Base-by-base conservation (phyloP, 1,140 invertebrate genomes). In the Aphelenchoides besseyi region DNA sequence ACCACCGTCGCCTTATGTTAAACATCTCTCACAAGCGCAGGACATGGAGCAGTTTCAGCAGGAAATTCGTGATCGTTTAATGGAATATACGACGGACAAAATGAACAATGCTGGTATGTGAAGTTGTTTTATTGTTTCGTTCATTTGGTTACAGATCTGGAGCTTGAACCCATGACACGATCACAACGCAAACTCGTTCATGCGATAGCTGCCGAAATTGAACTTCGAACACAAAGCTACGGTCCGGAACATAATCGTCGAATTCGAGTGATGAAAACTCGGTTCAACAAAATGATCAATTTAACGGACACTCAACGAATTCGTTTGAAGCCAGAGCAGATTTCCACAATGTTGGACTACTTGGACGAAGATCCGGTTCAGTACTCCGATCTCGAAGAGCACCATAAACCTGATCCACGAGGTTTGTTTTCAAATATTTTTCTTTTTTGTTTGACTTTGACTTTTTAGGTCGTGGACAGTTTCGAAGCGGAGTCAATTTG, bases 241-340 rank as follows among this genome's bases (percentile, higher is more conserved):
- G 63, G 32, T 2, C 12, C 30, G 12, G 59, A 36, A 2, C 59
- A 16, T n/a, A 52, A 61, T 61, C 59, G 59, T 36, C 63, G 32
- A 1, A 53, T 37, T 1, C 48, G 33, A 1, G 63, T 66, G 12
- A 53, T 29, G 16, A 66, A 66, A 30, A 16, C 63, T 1, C 30
- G n/a, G 28, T 32, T 32, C 63, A 37, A 29, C 12, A 18, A 33
- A 66, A 12, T 35, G 30, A 29, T 66, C 30, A 37, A 12, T 32
- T 32, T 66, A 16, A 66, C 32, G 32, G 32, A 66, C 30, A 35
- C 63, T n/a, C 63, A 66, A 53, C 32, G 36, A 18, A 36, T 66
- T 2, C 12, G n/a, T 53, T 53, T 66, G 36, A 35, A 29, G 28
- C 12, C 12, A 86, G 89, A 36, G 88, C 89, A 0, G 89, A 89